Evolutionary conservation across 2,113 vertebrate species (phyloP), one percentile per base, ranked within the genome.

Genomic region (Nyctibius bracteatus): DNA sequence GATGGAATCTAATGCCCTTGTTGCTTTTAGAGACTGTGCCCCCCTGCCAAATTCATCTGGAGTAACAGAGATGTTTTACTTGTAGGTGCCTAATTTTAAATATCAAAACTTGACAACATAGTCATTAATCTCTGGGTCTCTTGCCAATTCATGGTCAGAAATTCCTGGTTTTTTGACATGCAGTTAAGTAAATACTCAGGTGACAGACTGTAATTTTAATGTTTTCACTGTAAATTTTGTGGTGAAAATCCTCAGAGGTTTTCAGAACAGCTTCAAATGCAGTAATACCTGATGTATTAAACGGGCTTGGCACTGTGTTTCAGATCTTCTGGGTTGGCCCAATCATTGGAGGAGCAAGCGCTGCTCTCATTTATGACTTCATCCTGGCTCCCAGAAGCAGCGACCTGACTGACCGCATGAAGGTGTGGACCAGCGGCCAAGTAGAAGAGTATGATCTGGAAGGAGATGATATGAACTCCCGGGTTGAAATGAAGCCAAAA

Each of bases 351-450:
- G 98, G 97, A 15, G 97, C 97, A 21, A 91, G 97, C 2, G 98
- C 98, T 0, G 98, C 97, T 68, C 94, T 99, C 37, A 97, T 99
- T 74, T 99, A 99, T 0, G 98, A 99, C 94, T 99, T 98, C 92
- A 89, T 99, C 84, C 97, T 99, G 90, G 98, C 98, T 12, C 98
- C 98, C 1, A 96, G 98, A 61, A 97, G 90, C 77, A 98, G 99
- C 0, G 95, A 98, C 93, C 97, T 98, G 72, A 96, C 98, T 0
- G 98, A 99, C 39, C 99, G 98, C 24, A 39, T 99, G 90, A 99
- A 99, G 93, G 99, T 99, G 72, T 98, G 99, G 98, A 98, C 99
- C 90, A 99, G 98, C 0, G 99, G 99, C n/a, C 99, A 99, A 25
- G 98, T 97, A 61, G 98, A 98, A 25, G 99, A 99, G 66, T 98